Base-by-base conservation (phyloP, 1,140 invertebrate genomes). In the Dinoponera quadriceps region DNA sequence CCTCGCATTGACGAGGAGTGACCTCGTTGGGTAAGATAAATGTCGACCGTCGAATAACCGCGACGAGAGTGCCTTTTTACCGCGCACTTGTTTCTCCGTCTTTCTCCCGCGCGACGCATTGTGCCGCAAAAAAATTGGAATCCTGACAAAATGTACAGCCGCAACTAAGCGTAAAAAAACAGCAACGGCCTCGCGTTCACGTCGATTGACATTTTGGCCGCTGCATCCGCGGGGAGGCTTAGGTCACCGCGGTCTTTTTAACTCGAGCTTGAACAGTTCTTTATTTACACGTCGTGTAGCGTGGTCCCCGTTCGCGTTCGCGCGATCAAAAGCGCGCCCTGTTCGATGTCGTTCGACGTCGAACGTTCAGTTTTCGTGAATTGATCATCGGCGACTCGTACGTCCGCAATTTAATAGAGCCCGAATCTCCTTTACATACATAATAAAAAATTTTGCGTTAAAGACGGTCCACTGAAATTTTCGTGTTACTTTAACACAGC, bases 121-220 rank as follows among this genome's bases (percentile, higher is more conserved):
- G 75, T 57, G 33, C 9, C 63, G 7, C 14, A 49, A 49, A 63
- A 75, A 80, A 68, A 80, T 69, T 80, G 75, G 54, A 59, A 80
- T 71, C 44, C 65, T 48, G 75, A 80, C 33, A 80, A 80, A 80
- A 80, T 57, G 54, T 18, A 80, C 22, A 57, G 65, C 27, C 65
- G 54, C 22, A 69, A 59, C 65, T 80, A 80, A 80, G 18, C 65
- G 65, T 29, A 65, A 69, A 80, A 80, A 78, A 78, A 80, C 22
- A 48, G 54, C 48, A 80, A 80, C 5, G 63, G 22, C 75, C 33
- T 7, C 51, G 48, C 22, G 74, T 80, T 59, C 65, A 44, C 65
- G 54, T 80, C 75, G 54, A 80, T 71, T 80, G 75, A 57, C 75
- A 71, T 57, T 69, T 80, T 80, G 75, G 75, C 75, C 14, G 13